Conservation (phyloP, 2,113 vertebrate species). For the Astatoreochromis straeleni region DNA sequence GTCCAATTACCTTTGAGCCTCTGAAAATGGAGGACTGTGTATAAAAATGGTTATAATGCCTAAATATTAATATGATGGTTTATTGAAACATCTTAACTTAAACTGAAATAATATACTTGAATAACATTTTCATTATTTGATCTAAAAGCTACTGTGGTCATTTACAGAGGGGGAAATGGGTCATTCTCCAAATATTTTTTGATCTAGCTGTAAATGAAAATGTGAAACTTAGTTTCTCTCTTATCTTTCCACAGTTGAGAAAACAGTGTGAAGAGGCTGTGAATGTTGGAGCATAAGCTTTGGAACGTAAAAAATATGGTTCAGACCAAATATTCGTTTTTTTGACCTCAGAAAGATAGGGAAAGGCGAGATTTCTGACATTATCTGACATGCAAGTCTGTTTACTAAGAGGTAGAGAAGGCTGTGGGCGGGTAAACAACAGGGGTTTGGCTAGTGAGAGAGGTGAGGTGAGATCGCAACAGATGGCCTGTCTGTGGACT, state of each 20-base stretch:
- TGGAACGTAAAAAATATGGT: not conserved
- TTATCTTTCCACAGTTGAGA: not conserved
- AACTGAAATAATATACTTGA: not conserved
- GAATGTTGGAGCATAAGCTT: not conserved
- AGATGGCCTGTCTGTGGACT: constrained; percentile 59
- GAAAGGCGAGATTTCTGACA: not conserved
- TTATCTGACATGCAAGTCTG: not conserved
- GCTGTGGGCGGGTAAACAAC: constrained; percentile 19
- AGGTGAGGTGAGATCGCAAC: constrained; percentile 29
- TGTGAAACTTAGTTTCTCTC: not conserved
- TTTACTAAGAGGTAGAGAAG: not conserved
- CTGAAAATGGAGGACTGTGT: not conserved
- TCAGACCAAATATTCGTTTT: not conserved
- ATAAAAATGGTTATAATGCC: not conserved
- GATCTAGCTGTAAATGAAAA: not conserved
- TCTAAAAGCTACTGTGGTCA: not conserved
- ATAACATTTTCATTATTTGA: not conserved
- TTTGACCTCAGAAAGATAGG: not conserved
- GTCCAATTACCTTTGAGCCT: not conserved
- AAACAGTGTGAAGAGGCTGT: not conserved
- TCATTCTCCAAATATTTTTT: not conserved
- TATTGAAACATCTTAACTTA: not conserved
- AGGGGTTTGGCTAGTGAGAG: not conserved
- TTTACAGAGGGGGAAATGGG: not conserved
- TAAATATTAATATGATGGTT: not conserved